These are phyloP conservation scores for Tipula helvola DNA, from an alignment of 2,888 invertebrate genomes.

Conservation along the genomic window DNA sequence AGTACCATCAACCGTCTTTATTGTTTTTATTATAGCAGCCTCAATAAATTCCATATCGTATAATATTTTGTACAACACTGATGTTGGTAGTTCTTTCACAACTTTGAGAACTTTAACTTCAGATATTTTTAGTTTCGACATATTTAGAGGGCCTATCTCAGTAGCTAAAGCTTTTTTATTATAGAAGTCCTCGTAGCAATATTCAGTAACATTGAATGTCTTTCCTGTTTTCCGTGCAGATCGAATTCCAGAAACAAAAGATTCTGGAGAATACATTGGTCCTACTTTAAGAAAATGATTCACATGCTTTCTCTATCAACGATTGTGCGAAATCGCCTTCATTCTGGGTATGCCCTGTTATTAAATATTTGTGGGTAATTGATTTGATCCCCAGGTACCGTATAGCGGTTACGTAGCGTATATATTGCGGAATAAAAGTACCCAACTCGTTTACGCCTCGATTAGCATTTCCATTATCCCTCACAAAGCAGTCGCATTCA, in stretches of 20 bases:
- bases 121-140: constrained; percentile 14
- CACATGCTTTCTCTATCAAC: too few species aligned
- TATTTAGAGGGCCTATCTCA: constrained; percentile 14
- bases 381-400: background rate
- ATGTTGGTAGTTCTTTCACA: constrained; percentile 14
- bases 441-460: background rate
- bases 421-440: background rate
- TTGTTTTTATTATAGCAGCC: too few species aligned
- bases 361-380: background rate
- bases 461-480: too few species aligned
- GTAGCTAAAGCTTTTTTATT: constrained; percentile 12
- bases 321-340: too few species aligned
- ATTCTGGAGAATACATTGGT: background rate
- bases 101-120: constrained; percentile 14
- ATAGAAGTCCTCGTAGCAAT: constrained; percentile 13
- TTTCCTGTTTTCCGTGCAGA: constrained; percentile 11
- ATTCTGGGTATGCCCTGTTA: background rate
- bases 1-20: too few species aligned
- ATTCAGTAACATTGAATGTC: constrained; percentile 12
- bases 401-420: background rate
- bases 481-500: too few species aligned
- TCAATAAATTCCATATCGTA: too few species aligned
- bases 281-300: background rate
- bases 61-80: constrained; percentile 12
- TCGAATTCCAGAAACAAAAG: background rate